phyloP scores from a whole-genome alignment of 2,797 vertebrate genomes.

The Pampus argenteus region DNA sequence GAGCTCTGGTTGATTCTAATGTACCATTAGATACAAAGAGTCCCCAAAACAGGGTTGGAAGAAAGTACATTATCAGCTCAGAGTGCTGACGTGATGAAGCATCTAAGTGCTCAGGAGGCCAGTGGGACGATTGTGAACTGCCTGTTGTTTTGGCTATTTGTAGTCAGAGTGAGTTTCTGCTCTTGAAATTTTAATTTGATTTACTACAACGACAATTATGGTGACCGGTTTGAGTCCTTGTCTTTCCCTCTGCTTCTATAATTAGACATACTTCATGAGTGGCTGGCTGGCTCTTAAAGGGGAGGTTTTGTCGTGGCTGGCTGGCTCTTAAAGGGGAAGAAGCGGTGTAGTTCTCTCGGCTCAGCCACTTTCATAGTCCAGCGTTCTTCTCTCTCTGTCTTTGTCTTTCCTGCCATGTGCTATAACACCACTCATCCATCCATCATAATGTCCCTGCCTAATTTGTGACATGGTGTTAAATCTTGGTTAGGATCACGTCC shows the following conservation, averaged over 20 bases:
- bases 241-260: constrained; percentile 77
- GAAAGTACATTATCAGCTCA: constrained; percentile 30
- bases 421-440: constrained; percentile 51
- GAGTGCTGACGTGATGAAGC: constrained; percentile 25
- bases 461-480: constrained; percentile 57
- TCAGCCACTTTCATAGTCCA: constrained; percentile 40
- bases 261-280: constrained; percentile 74
- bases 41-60: constrained; percentile 37
- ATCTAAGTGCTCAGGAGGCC: constrained; percentile 14
- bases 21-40: constrained; percentile 39
- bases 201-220: constrained; percentile 69
- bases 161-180: constrained; percentile 30
- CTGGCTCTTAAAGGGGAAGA: constrained; percentile 59
- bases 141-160: constrained; percentile 37
- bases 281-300: constrained; percentile 76
- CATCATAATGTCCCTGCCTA: constrained; percentile 45
- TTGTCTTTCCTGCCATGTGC: constrained; percentile 27
- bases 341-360: constrained; percentile 12
- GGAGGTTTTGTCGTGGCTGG: constrained; percentile 47
- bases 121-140: constrained; percentile 25
- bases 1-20: constrained; percentile 25
- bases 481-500: constrained; percentile 42
- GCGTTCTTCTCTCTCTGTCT: constrained; percentile 20
- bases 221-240: constrained; percentile 63
- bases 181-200: constrained; percentile 62